phyloP scores from a whole-genome alignment of 2,888 invertebrate species.

The Drosophila trichaetosa region DNA sequence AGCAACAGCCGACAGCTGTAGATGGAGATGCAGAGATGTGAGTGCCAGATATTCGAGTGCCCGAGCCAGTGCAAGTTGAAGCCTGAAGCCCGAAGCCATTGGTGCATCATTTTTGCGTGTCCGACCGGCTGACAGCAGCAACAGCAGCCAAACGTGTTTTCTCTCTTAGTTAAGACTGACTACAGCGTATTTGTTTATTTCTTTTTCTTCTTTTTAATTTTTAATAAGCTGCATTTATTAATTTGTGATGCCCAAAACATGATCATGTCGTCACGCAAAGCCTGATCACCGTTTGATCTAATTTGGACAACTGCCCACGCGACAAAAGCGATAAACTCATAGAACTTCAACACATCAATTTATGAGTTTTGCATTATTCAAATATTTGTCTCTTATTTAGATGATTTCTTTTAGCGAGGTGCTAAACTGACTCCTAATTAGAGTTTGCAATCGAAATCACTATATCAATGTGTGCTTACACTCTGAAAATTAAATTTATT shows the following conservation, averaged over 20 bases:
- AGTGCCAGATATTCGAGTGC: constrained; percentile 27
- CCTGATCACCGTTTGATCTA: constrained; percentile 32
- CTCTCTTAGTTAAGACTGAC: not conserved
- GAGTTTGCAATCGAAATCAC: constrained; percentile 12
- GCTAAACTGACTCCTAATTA: constrained; percentile 31
- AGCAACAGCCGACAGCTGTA: constrained; percentile 30
- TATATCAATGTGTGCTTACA: constrained; percentile 14
- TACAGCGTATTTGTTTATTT: constrained; percentile 27
- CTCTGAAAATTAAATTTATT: not conserved
- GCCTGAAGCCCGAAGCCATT: constrained; percentile 4
- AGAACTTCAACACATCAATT: constrained; percentile 9
- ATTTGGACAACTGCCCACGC: constrained; percentile 56
- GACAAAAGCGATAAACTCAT: constrained; percentile 16
- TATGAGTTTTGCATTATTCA: constrained; percentile 10
- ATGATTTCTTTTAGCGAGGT: constrained; percentile 38
- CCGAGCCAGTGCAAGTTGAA: constrained; percentile 41
- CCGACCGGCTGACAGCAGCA: constrained; percentile 23
- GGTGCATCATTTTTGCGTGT: constrained; percentile 50
- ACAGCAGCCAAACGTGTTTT: constrained; percentile 39
- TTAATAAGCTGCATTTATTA: constrained; percentile 62
- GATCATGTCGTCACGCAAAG: constrained; percentile 55
- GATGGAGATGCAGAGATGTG: constrained; percentile 45
- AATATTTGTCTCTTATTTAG: constrained; percentile 22
- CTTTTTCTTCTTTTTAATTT: constrained; percentile 9
- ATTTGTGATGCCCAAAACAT: constrained; percentile 57